phyloP scores from a whole-genome alignment of 2,797 vertebrate genomes.

The Enteromius unitaeniatus region DNA sequence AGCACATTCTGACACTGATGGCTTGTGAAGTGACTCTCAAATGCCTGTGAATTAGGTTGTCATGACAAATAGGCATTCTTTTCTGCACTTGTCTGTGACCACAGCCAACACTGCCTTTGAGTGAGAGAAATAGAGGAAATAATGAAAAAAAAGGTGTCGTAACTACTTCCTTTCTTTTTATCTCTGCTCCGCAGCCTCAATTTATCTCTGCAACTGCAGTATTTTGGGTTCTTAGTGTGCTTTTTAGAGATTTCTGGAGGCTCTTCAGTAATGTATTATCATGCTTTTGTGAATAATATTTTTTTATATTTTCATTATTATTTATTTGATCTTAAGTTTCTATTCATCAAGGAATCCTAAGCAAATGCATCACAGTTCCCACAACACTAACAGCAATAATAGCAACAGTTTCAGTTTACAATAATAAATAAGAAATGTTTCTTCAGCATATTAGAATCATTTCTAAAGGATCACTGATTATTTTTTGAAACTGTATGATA shows the following conservation, averaged over 20 bases:
- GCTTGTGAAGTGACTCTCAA: conserved; percentile 68
- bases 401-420: background rate
- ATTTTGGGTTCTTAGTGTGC: background rate
- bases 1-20: conserved; percentile 66
- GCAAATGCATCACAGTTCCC: background rate
- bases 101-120: conserved; percentile 28
- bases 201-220: background rate
- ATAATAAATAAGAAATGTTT: background rate
- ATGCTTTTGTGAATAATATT: background rate
- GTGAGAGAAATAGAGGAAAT: conserved; percentile 21
- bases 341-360: background rate
- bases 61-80: conserved; percentile 51
- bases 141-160: background rate
- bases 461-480: background rate
- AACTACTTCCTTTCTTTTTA: conserved; percentile 21
- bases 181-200: conserved; percentile 10
- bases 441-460: background rate
- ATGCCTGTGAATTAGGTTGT: conserved; percentile 60
- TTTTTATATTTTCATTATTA: too few relatives aligned
- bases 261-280: background rate
- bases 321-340: background rate
- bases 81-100: conserved; percentile 30
- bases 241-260: conserved; percentile 28
- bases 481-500: background rate
- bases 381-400: background rate